Base-by-base conservation (phyloP, 2,888 invertebrate genomes). In the Ligdia adustata region DNA sequence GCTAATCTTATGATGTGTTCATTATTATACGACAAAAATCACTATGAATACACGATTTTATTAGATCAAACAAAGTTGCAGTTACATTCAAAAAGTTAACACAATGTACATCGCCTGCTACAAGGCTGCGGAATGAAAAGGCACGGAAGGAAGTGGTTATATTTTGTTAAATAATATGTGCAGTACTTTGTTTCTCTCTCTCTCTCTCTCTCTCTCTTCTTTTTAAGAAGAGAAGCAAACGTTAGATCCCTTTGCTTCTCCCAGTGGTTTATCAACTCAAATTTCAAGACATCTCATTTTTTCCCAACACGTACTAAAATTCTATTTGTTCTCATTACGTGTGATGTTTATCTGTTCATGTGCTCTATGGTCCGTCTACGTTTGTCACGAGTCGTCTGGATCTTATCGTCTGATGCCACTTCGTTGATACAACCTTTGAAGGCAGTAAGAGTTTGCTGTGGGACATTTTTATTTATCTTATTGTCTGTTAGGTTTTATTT, bases 271-370 rank as follows among this genome's bases (percentile, higher is more conserved):
- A 1, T 5, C n/a, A 4, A n/a, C 26, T 4, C 24, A 6, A 3
- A 6, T 24, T 9, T 44, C 39, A 42, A 34, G 39, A 48, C 29
- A 31, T 39, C 47, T 54, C 54, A 39, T 28, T 16, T 52, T 51
- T 58, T 58, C 51, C 41, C 51, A 39, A 58, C 58, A 58, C 55
- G 58, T 58, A 52, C 38, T 50, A 15, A 49, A 47, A 49, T 40
- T 53, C 45, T 58, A 51, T 57, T 55, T 55, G 41, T 33, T 47
- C 49, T 56, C 53, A 58, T 58, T 55, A 57, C 52, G 46, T 20
- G 40, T 29, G 58, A 58, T 58, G 31, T 11, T 16, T 52, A 58
- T 58, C 58, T 46, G 15, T 38, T 15, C 31, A 41, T 42, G 42
- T 11, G 35, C 37, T 43, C 22, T 38, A 34, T 49, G 43, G 43